Evolutionary conservation across 1,140 invertebrate genomes (phyloP), one percentile per base, ranked within the genome.

Genomic region (Doryteuthis pealeii): DNA sequence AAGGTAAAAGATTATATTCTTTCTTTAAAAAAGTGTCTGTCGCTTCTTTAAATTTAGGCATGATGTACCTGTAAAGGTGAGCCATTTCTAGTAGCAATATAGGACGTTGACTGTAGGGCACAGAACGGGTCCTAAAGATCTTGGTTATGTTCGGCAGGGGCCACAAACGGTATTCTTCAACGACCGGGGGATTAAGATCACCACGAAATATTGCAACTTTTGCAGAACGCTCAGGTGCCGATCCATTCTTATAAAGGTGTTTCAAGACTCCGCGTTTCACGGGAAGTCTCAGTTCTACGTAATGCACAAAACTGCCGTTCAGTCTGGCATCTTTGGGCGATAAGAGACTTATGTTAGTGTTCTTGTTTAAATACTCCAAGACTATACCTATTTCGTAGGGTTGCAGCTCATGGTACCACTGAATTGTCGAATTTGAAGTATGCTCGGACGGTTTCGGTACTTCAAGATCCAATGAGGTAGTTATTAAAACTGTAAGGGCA

Each of bases 131-230:
- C 31, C 30, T 68, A 6, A 26, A 5, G 22, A 68, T 30, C 8
- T 28, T 28, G 10, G 30, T 8, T 26, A 68, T 68, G 18, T 68
- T 68, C n/a, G 70, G 43, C 28, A 82, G 68, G 14, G 79, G 82
- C 5, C 81, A 81, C 14, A 86, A 78, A 1, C 83, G 73, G 71
- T 81, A 82, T 70, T 86, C 83, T 45, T 82, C 77, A 5, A 84
- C 71, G 10, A 74, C 71, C 0, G 79, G 79, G 0, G 76, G 71
- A 2, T 69, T 28, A 31, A 68, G 33, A 31, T 78, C 73, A n/a
- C 79, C 76, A 6, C 78, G 73, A 28, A 81, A 72, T 8, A 86
- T 43, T 1, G 81, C 76, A 28, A 80, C 81, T 54, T 74, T 77
- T 1, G 83, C 85, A 67, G 82, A 77, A 12, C 84, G 78, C 1